Evolutionary conservation across 2,888 invertebrate genomes (phyloP).

Genomic region (Leptogaster cylindrica): DNA sequence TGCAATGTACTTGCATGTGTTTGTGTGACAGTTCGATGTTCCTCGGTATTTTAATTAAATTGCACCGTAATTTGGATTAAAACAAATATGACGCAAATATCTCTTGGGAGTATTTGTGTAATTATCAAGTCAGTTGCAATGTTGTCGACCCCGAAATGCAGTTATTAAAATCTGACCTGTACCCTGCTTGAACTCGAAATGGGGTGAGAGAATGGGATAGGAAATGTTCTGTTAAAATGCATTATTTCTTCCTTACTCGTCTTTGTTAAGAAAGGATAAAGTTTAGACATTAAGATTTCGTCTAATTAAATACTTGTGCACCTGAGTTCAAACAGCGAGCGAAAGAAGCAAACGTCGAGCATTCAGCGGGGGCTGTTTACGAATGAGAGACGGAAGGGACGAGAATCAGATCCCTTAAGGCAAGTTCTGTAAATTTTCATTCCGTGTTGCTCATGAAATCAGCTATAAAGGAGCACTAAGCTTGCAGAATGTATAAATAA

Average conservation of each 20-base stretch:
- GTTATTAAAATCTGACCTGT: constrained; percentile 9
- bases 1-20: too few species aligned
- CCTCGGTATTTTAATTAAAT: too few species aligned
- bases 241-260: constrained; percentile 32
- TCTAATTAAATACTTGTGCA: constrained; percentile 45
- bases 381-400: constrained; percentile 6
- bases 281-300: constrained; percentile 45
- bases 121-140: background rate
- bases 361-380: constrained; percentile 30
- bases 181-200: constrained; percentile 5
- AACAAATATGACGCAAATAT: too few species aligned
- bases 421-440: constrained; percentile 45
- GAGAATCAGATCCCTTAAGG: constrained; percentile 25
- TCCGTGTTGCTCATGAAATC: constrained; percentile 45
- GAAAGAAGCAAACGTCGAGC: background rate
- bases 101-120: too few species aligned
- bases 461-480: constrained; percentile 46
- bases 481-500: constrained; percentile 46
- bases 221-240: constrained; percentile 40
- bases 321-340: constrained; percentile 44
- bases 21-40: too few species aligned
- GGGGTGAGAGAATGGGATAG: too few species aligned
- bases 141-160: background rate
- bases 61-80: too few species aligned
- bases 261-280: constrained; percentile 45